Conservation (phyloP, 2,888 invertebrate genomes). For the Lepidocyrtinus sp. region DNA sequence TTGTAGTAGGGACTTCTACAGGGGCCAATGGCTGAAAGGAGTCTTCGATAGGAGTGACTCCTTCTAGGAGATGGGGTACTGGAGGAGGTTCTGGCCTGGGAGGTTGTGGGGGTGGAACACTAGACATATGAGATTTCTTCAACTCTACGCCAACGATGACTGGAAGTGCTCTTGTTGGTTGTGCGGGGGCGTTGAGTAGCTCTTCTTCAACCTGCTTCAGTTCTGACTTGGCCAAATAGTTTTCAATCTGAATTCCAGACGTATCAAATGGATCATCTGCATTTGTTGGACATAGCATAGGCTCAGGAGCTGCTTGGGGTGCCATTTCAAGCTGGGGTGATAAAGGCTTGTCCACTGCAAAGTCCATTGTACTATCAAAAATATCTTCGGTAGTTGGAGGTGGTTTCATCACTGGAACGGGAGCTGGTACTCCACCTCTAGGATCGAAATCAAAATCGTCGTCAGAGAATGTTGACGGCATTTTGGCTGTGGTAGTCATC, state of each 20-base stretch:
- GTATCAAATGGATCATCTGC: conserved; percentile 80
- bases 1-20: conserved; percentile 20
- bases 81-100: conserved; percentile 15
- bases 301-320: conserved; percentile 73
- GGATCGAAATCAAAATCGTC: conserved; percentile 83
- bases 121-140: too few relatives aligned
- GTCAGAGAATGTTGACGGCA: conserved; percentile 20
- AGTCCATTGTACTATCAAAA: conserved; percentile 50
- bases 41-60: conserved; percentile 32
- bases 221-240: conserved; percentile 73
- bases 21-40: conserved; percentile 47
- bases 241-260: conserved; percentile 71
- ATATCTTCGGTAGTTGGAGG: conserved; percentile 50
- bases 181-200: conserved; percentile 75
- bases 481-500: neutral
- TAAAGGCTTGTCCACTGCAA: conserved; percentile 52
- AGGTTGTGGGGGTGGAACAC: conserved; percentile 32
- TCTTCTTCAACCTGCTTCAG: conserved; percentile 77
- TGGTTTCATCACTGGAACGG: conserved; percentile 13
- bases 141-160: conserved; percentile 31
- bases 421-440: conserved; percentile 74
- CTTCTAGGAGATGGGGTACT: conserved; percentile 44
- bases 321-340: conserved; percentile 70
- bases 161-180: conserved; percentile 76
- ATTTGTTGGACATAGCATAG: conserved; percentile 28